These are phyloP conservation scores for Hybognathus amarus DNA, from an alignment of 2,797 vertebrate species.

Conservation along the genomic window DNA sequence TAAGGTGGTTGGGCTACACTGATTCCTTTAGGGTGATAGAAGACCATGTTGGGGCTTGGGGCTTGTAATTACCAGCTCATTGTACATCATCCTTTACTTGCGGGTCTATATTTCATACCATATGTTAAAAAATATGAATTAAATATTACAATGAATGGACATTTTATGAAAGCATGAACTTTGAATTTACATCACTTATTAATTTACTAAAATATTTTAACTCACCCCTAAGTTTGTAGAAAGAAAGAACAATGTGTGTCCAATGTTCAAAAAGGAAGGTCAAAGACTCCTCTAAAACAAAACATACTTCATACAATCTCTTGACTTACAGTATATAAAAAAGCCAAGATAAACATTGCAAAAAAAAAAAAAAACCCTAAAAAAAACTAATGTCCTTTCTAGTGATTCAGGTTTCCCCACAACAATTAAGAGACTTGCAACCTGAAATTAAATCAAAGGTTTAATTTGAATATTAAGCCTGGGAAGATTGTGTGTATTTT, in stretches of 20 bases:
- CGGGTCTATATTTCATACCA: not conserved
- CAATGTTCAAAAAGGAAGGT: not conserved
- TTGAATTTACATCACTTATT: not conserved
- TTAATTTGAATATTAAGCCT: not conserved
- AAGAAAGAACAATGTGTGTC: not conserved
- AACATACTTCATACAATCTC: not conserved
- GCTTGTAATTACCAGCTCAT: not conserved
- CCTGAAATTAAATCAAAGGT: constrained; percentile 9
- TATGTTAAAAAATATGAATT: not conserved
- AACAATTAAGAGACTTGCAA: constrained; percentile 20
- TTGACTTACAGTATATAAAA: not conserved
- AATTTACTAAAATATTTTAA: not conserved
- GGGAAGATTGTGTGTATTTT: constrained; percentile 9
- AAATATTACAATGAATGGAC: not conserved
- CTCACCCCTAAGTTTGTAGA: not conserved
- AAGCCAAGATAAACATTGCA: not conserved
- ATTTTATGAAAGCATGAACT: not conserved
- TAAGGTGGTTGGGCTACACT: not conserved
- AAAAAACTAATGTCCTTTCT: not conserved
- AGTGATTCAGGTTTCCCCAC: constrained; percentile 16
- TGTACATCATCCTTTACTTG: not conserved
- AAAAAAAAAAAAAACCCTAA: not conserved
- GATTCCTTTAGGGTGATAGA: not conserved
- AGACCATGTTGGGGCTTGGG: not conserved
- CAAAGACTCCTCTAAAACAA: not conserved